phyloP scores from a whole-genome alignment of 2,888 invertebrate genomes.

The Cybosia mesomella region DNA sequence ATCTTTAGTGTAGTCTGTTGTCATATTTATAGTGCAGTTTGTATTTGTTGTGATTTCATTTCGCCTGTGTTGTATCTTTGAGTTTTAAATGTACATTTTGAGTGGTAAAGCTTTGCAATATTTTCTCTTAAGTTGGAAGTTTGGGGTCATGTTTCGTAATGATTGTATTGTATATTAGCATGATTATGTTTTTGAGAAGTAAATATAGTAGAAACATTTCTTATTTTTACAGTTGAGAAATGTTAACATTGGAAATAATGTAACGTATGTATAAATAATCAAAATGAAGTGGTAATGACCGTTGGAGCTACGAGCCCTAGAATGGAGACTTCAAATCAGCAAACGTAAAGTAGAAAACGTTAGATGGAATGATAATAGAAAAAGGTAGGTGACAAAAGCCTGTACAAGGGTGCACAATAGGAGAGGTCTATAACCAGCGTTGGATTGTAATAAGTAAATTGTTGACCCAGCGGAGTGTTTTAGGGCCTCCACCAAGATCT shows the following conservation, averaged over 20 bases:
- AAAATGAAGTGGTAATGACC: background rate
- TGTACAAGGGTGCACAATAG: too few species aligned
- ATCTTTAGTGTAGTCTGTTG: slow-evolving; percentile 41
- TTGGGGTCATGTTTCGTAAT: slow-evolving; percentile 7
- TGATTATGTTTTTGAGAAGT: background rate
- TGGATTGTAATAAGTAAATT: too few species aligned
- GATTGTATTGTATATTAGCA: slow-evolving; percentile 3
- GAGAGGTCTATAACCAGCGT: too few species aligned
- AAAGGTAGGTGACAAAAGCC: too few species aligned
- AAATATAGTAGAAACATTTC: background rate
- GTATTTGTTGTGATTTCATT: slow-evolving; percentile 36
- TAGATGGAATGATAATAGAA: too few species aligned
- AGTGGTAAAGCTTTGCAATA: slow-evolving; percentile 11
- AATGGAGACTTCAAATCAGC: too few species aligned
- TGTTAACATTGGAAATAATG: background rate
- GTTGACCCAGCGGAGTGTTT: too few species aligned
- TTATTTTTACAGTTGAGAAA: background rate
- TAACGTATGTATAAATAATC: background rate
- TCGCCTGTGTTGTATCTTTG: slow-evolving; percentile 22
- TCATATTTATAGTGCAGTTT: slow-evolving; percentile 40
- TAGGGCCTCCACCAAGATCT: too few species aligned
- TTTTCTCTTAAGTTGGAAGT: background rate
- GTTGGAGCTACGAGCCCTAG: too few species aligned
- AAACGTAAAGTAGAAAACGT: too few species aligned
- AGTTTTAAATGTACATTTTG: slow-evolving; percentile 6